Base-by-base conservation (phyloP, 92 coral and sea anemone genomes). In the Pocillopora meandrina region DNA sequence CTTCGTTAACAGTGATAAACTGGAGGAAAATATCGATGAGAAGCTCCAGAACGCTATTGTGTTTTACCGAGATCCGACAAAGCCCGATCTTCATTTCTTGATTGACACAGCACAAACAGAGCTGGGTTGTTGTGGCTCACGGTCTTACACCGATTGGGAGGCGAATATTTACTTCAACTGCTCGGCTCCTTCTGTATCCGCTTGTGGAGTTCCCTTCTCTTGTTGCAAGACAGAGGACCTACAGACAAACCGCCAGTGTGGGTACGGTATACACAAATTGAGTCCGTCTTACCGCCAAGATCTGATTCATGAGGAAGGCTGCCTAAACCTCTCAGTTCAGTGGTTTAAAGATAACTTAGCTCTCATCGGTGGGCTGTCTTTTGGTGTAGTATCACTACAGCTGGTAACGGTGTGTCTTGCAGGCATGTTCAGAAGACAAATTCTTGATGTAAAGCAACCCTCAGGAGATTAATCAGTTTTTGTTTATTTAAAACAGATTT, bases 171-270 rank as follows among this genome's bases (percentile, higher is more conserved):
- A 96, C 80, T 96, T 92, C 87, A 96, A 96, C 90, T 94, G 99
- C 77, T 71, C 92, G 8, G 58, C 93, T 6, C 85, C 77, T 4
- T 80, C 89, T 1, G 80, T 66, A 9, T 92, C 91, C 61, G 83
- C 88, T 16, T 94, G 99, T 55, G 95, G 96, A 12, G 99, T 96
- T 20, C 99, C 99, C 0, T 92, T 61, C 65, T 92, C 99, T 9
- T 96, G 99, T 74, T 96, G 99, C 79, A 85, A 66, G 35, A 79
- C 76, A 10, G 97, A 94, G 55, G 80, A 56, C 17, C 85, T 69
- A 14, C 78, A 56, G 21, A 62, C 79, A 1, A 96, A 96, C 82
- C 89, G 98, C 16, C 95, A 92, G 84, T 96, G 99, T 85, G 99
- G 99, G 0, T 92, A 79, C 60, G 92, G 92, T 1, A 78, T 92